Evolutionary conservation across 1,140 invertebrate species (phyloP).

Genomic region (Colletes gigas): DNA sequence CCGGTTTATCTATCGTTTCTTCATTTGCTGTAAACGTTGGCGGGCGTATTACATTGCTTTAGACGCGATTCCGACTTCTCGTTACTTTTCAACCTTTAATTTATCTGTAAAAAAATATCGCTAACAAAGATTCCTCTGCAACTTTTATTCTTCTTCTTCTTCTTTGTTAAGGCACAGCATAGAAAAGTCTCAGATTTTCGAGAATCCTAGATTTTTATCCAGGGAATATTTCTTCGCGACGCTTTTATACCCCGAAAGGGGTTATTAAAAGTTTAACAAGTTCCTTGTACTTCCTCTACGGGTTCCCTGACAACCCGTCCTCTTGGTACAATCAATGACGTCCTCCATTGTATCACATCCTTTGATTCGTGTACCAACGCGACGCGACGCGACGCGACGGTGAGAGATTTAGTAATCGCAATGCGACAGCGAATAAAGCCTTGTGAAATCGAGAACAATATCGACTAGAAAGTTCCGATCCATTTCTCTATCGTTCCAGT

Average conservation of each 20-base stretch:
- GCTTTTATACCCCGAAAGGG: slow-evolving; percentile 13
- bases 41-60: no score
- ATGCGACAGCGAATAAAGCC: background rate
- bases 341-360: background rate
- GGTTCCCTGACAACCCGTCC: no score
- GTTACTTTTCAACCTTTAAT: no score
- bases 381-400: no score
- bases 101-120: background rate
- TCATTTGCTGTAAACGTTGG: no score
- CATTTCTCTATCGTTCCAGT: no score
- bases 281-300: background rate
- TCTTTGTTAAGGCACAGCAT: background rate
- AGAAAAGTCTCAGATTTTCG: no score
- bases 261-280: slow-evolving; percentile 33
- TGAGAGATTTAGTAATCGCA: background rate
- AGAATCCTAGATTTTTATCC: background rate
- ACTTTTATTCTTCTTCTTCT: background rate
- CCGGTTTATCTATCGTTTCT: no score
- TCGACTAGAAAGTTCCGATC: background rate
- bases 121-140: background rate
- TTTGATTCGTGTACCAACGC: background rate
- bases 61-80: no score
- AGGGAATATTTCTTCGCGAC: background rate
- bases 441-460: background rate
- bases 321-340: background rate